Conservation (phyloP, 2,888 invertebrate genomes). For the Autographa pulchrina region DNA sequence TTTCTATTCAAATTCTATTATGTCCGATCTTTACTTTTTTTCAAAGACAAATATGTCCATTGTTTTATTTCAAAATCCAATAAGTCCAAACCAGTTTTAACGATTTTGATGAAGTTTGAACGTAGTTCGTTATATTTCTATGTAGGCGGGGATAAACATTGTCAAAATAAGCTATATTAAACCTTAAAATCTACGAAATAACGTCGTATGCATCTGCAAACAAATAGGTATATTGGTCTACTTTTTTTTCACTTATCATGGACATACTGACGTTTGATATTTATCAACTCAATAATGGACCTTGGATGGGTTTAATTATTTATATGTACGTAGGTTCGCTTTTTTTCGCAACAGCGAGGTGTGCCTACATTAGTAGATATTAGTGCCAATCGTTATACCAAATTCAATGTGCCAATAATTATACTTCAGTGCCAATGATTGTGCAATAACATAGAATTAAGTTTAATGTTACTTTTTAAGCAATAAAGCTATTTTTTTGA, state of each 20-base stretch:
- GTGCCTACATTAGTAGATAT: too few species aligned
- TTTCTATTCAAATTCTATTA: conserved; percentile 13
- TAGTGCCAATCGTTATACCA: too few species aligned
- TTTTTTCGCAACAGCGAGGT: too few species aligned
- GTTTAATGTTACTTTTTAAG: too few species aligned
- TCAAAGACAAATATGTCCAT: conserved; percentile 15
- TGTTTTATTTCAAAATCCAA: conserved; percentile 15
- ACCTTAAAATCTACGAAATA: conserved; percentile 9
- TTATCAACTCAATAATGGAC: too few species aligned
- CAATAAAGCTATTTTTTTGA: too few species aligned
- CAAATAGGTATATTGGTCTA: conserved; percentile 8
- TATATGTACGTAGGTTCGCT: too few species aligned
- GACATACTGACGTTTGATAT: conserved; percentile 17
- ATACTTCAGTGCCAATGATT: too few species aligned
- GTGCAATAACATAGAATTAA: too few species aligned
- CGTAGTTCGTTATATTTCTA: conserved; percentile 10
- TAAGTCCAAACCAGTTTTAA: conserved; percentile 12
- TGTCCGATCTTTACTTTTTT: conserved; percentile 13
- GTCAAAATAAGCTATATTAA: conserved; percentile 10
- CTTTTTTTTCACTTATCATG: conserved; percentile 17
- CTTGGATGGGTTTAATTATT: too few species aligned
- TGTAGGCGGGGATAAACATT: conserved; percentile 9
- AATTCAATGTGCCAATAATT: too few species aligned
- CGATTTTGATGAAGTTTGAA: conserved; percentile 11
- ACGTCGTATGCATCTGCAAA: conserved; percentile 10